Evolutionary conservation across 2,113 vertebrate species (phyloP), one percentile per base, ranked within the genome.

Genomic region (Apteryx mantelli): DNA sequence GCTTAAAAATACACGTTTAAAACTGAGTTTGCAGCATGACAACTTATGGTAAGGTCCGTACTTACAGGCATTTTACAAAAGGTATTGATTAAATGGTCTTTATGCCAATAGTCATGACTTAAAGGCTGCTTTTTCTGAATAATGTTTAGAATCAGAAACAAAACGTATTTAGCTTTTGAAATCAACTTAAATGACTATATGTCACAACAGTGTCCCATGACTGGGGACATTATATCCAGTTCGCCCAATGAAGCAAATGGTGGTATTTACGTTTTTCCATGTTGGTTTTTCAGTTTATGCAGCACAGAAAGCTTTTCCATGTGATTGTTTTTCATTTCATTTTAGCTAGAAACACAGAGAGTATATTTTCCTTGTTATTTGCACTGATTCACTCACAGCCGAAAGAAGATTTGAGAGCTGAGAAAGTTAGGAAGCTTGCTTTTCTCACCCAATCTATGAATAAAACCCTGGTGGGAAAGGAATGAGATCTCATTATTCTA

Each of bases 401-500:
- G 42, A 65, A 75, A 52, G 81, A 70, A 89, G 82, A 75, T 34
- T 61, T 40, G 61, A 83, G 91, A 70, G 66, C 53, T 26, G 66
- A 71, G 88, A 25, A 40, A 46, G 87, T n/a, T 16, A 22, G 61
- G 50, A 44, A 60, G 50, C 40, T 64, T 75, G 63, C 64, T 93
- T 58, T 83, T 78, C 83, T 91, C 55, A 73, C 73, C 68, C 68
- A 7, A 2, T 13, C 63, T 61, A 14, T 21, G 61, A 88, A 83
- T 65, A 55, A 91, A 91, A 48, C 48, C 73, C 68, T 65, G 78
- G 78, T 83, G 73, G 87, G 83, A 87, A 74, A 75, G 63, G 61
- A 80, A 76, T 50, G 79, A 91, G 79, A 80, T 65, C 69, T 91
- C 83, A 34, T 91, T 90, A 71, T 87, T 60, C 83, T 30, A 71